Conservation (phyloP, 1,140 invertebrate genomes). For the Phymastichus coffea region DNA sequence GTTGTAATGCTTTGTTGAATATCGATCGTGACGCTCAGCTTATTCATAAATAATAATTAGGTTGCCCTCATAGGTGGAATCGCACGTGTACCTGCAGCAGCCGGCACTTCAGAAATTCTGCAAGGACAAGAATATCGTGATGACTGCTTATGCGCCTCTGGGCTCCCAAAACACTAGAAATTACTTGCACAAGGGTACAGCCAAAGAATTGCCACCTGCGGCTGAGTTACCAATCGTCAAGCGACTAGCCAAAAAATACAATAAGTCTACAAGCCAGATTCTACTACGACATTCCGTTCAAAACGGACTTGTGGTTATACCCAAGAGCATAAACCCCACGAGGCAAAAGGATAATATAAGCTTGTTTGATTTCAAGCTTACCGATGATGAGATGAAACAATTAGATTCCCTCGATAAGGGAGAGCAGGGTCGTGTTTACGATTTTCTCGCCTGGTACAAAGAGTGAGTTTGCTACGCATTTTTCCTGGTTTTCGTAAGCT, state of each 20-base stretch:
- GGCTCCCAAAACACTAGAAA: constrained; percentile 61
- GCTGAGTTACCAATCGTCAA: constrained; percentile 68
- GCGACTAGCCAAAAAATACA: constrained; percentile 67
- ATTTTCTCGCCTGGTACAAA: constrained; percentile 59
- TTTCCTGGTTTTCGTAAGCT: neutral
- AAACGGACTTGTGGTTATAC: constrained; percentile 73
- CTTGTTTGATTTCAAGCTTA: constrained; percentile 62
- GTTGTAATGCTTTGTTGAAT: no score
- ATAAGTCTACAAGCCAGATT: constrained; percentile 74
- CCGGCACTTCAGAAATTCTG: constrained; percentile 73
- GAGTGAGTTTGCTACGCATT: constrained; percentile 44
- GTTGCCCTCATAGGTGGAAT: constrained; percentile 72
- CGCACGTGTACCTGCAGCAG: constrained; percentile 83
- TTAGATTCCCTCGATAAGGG: constrained; percentile 60
- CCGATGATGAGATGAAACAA: constrained; percentile 54
- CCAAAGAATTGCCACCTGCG: constrained; percentile 63
- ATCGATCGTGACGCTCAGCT: no score
- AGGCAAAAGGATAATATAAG: constrained; percentile 70
- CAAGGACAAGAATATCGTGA: constrained; percentile 65
- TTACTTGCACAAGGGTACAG: constrained; percentile 35
- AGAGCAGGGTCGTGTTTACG: constrained; percentile 59
- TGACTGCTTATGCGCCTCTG: constrained; percentile 85
- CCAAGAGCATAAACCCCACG: constrained; percentile 75
- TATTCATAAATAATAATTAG: no score
- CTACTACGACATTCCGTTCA: constrained; percentile 75